Evolutionary conservation across 2,113 vertebrate genomes (phyloP).

Genomic region (Xenopus borealis): DNA sequence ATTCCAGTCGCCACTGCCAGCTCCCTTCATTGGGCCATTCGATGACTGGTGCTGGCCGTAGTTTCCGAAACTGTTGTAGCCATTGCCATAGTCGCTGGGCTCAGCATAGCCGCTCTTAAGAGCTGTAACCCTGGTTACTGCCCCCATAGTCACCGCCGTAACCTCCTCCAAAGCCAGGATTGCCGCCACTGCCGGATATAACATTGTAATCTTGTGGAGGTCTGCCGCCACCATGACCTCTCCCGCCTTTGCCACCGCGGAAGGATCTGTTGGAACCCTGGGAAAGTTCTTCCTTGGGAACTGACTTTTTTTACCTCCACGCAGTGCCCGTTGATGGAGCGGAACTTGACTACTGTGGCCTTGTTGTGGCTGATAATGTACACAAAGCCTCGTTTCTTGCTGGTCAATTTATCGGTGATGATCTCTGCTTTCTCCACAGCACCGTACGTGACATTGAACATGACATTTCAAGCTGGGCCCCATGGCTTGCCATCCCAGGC

Average conservation of each 20-base stretch:
- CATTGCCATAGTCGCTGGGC: slow-evolving; percentile 78
- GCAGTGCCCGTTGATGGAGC: slow-evolving; percentile 85
- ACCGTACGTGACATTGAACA: no score
- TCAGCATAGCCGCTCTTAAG: slow-evolving; percentile 68
- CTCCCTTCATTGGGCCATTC: slow-evolving; percentile 90
- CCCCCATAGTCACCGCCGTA: slow-evolving; percentile 43
- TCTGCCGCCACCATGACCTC: slow-evolving; percentile 58
- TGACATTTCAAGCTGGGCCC: no score
- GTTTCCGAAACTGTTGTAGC: slow-evolving; percentile 88
- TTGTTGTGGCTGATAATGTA: slow-evolving; percentile 93
- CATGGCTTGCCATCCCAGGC: no score
- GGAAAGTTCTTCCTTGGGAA: slow-evolving; percentile 87
- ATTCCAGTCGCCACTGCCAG: slow-evolving; percentile 81
- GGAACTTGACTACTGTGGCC: slow-evolving; percentile 88
- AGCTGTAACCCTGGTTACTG: slow-evolving; percentile 58
- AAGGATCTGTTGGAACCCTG: slow-evolving; percentile 57
- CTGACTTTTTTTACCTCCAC: slow-evolving; percentile 91
- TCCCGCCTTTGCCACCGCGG: slow-evolving; percentile 69
- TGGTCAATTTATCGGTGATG: slow-evolving; percentile 87
- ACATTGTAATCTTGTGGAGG: slow-evolving; percentile 74
- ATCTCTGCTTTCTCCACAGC: slow-evolving; percentile 70
- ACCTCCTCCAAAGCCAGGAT: slow-evolving; percentile 78
- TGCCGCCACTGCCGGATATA: slow-evolving; percentile 69
- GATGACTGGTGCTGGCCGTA: slow-evolving; percentile 90
- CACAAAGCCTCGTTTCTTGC: slow-evolving; percentile 94